A percentile compares a stretch with the other conserved stretches of the same genome.
phyloP scores from a whole-genome alignment of 2,797 vertebrate species.

The Odontamblyopus lacepedii region DNA sequence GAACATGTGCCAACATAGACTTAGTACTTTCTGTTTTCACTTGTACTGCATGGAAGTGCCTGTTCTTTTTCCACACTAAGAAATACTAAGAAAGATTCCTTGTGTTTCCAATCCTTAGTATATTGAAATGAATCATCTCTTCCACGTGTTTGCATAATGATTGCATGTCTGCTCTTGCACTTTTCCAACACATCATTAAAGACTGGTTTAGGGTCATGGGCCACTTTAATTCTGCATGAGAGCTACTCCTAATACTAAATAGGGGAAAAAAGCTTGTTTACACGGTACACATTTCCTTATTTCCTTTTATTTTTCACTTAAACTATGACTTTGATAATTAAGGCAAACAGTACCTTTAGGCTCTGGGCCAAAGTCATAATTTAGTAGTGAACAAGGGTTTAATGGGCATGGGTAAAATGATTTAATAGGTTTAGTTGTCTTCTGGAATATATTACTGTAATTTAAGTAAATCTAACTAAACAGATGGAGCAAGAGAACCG shows the following conservation, averaged over 20 bases:
- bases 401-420: constrained; percentile 57
- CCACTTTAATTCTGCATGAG: constrained; percentile 33
- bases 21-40: background rate
- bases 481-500: constrained; percentile 25
- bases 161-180: constrained; percentile 68
- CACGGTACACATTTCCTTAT: constrained; percentile 23
- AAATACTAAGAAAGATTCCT: constrained; percentile 52
- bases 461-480: constrained; percentile 10
- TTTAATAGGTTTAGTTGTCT: constrained; percentile 54
- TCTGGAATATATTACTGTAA: constrained; percentile 67
- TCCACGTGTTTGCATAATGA: constrained; percentile 75
- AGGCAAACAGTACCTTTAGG: constrained; percentile 27
- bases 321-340: constrained; percentile 27
- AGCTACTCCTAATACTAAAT: constrained; percentile 28
- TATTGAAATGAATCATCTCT: constrained; percentile 72
- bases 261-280: constrained; percentile 20
- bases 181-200: constrained; percentile 66
- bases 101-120: constrained; percentile 45
- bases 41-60: background rate
- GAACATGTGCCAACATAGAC: constrained; percentile 3
- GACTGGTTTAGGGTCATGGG: constrained; percentile 49
- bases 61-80: constrained; percentile 24
- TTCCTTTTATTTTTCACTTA: constrained; percentile 18
- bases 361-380: constrained; percentile 44
- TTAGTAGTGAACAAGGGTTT: constrained; percentile 40